These are phyloP conservation scores for Chelon labrosus DNA, from an alignment of 2,797 vertebrate genomes.

Conservation along the genomic window DNA sequence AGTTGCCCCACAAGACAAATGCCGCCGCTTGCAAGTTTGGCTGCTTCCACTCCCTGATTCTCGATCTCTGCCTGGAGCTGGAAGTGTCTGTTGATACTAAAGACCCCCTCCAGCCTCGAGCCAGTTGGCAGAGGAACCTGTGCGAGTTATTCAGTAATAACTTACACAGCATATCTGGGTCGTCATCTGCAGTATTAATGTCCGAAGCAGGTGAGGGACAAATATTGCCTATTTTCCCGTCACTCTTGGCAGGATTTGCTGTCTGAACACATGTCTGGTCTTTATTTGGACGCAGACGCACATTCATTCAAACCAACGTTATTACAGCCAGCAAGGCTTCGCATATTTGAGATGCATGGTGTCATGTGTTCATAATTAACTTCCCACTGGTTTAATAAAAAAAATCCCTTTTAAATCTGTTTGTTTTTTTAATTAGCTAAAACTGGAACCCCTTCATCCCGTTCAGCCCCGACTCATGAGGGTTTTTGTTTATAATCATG, in stretches of 20 bases:
- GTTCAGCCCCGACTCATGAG: background rate
- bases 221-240: conserved; percentile 44
- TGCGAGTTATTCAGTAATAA: conserved; percentile 54
- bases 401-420: conserved; percentile 39
- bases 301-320: conserved; percentile 19
- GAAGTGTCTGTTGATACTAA: conserved; percentile 21
- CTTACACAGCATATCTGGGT: conserved; percentile 48
- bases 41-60: conserved; percentile 50
- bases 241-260: conserved; percentile 56
- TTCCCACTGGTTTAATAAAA: conserved; percentile 41
- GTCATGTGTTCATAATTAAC: conserved; percentile 40
- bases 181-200: conserved; percentile 49
- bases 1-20: conserved; percentile 61
- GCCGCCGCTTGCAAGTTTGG: conserved; percentile 48
- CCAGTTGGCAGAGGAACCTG: conserved; percentile 53
- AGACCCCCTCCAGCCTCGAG: conserved; percentile 22
- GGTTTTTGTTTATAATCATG: conserved; percentile 28
- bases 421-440: conserved; percentile 42
- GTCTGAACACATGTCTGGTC: conserved; percentile 52
- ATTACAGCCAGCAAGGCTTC: conserved; percentile 36
- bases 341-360: conserved; percentile 39
- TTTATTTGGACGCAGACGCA: conserved; percentile 63
- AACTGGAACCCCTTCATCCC: conserved; percentile 18
- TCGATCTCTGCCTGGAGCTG: conserved; percentile 39
- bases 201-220: conserved; percentile 70